These are phyloP conservation scores for Formicarius rufipectus DNA, from an alignment of 2,113 vertebrate genomes.

Conservation along the genomic window DNA sequence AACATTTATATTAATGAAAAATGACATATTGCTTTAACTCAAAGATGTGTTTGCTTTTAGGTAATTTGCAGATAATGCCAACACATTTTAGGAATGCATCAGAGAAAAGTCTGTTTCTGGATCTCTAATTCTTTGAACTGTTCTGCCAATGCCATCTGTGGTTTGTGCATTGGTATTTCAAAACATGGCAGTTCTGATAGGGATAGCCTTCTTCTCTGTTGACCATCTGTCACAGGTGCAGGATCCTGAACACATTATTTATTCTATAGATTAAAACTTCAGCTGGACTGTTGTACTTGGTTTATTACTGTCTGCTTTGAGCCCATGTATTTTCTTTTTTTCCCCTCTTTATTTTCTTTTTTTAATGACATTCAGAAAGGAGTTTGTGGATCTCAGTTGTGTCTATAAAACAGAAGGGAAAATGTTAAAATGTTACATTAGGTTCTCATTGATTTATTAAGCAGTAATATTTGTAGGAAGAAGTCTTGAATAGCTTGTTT, in stretches of 20 bases:
- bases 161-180: slow-evolving; percentile 42
- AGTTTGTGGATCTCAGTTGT: neutral
- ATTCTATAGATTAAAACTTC: slow-evolving; percentile 50
- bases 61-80: neutral
- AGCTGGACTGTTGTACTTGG: neutral
- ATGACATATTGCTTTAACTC: neutral
- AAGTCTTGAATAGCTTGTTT: neutral
- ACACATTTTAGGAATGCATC: neutral
- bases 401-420: neutral
- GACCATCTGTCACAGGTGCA: slow-evolving; percentile 68
- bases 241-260: neutral
- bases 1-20: neutral
- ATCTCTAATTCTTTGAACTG: neutral
- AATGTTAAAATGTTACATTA: neutral
- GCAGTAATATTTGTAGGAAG: neutral
- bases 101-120: slow-evolving; percentile 8
- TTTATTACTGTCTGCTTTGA: neutral
- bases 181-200: neutral
- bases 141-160: slow-evolving; percentile 56
- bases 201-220: slow-evolving; percentile 26
- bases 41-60: neutral
- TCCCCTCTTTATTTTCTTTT: neutral
- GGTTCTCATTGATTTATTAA: neutral
- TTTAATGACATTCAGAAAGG: neutral
- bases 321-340: neutral